These are phyloP conservation scores for Diacarnus erythraeanus DNA, from an alignment of 37 sponge, comb jelly and placozoan species.

Conservation along the genomic window DNA sequence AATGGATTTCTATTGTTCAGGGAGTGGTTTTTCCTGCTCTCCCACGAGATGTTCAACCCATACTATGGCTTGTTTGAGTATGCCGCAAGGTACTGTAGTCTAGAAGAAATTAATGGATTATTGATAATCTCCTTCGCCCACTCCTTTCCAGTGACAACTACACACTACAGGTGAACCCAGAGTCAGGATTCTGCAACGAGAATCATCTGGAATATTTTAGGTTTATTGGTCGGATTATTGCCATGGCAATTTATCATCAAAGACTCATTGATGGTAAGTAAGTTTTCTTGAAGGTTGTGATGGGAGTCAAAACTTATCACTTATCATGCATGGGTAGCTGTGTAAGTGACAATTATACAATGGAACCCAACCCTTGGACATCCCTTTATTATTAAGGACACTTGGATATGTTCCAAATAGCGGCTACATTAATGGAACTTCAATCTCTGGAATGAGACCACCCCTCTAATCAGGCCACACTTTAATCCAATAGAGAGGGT, in stretches of 20 bases:
- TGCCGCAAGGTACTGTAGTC: slow-evolving; percentile 80
- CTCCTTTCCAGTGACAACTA: slow-evolving; percentile 92
- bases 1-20: slow-evolving; percentile 40
- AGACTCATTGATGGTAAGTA: slow-evolving; percentile 94
- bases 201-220: slow-evolving; percentile 89
- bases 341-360: too few relatives aligned
- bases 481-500: too few relatives aligned
- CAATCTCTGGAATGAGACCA: too few relatives aligned
- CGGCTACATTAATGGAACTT: too few relatives aligned
- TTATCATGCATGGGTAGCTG: too few relatives aligned
- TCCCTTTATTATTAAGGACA: too few relatives aligned
- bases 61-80: slow-evolving; percentile 99
- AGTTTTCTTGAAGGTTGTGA: background rate
- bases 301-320: too few relatives aligned
- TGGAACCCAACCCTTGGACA: too few relatives aligned
- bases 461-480: too few relatives aligned
- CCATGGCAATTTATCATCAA: slow-evolving; percentile 96
- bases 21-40: slow-evolving; percentile 96
- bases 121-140: slow-evolving; percentile 1
- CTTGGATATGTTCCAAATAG: too few relatives aligned
- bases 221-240: slow-evolving; percentile 95
- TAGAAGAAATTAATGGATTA: background rate
- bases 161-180: slow-evolving; percentile 98
- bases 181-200: slow-evolving; percentile 92
- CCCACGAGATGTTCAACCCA: slow-evolving; percentile 98